These are phyloP conservation scores for Mesaphorura yosii DNA, from an alignment of 1,140 invertebrate species.

Conservation along the genomic window DNA sequence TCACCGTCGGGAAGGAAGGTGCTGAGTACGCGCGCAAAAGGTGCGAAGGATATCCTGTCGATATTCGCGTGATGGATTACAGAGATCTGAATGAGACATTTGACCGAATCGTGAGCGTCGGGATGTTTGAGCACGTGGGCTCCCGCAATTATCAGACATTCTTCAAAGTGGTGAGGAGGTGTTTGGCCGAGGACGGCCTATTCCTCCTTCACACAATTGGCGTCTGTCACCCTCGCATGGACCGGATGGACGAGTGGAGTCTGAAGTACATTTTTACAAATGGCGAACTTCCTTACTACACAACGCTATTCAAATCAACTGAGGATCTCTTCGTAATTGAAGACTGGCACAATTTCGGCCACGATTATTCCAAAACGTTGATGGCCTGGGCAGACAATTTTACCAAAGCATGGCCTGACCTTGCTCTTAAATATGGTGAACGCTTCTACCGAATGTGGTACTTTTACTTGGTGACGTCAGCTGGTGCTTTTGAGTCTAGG, in stretches of 20 bases:
- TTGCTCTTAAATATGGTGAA: neutral
- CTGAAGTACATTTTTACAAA: conserved; percentile 27
- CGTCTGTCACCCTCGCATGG: conserved; percentile 10
- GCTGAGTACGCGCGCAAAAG: conserved; percentile 13
- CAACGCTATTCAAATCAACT: conserved; percentile 12
- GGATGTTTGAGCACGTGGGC: conserved; percentile 27
- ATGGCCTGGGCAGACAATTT: conserved; percentile 16
- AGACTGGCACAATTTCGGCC: conserved; percentile 16
- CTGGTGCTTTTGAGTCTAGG: conserved; percentile 8
- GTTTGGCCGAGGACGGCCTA: conserved; percentile 20
- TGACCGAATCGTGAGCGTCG: conserved; percentile 23
- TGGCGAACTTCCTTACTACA: conserved; percentile 18
- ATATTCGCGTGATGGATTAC: conserved; percentile 22
- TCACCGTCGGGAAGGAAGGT: conserved; percentile 21
- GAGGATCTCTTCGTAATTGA: conserved; percentile 23
- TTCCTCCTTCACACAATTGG: conserved; percentile 25
- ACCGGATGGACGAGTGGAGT: conserved; percentile 8
- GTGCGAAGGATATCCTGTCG: conserved; percentile 19
- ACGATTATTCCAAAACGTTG: conserved; percentile 12
- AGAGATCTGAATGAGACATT: conserved; percentile 23
- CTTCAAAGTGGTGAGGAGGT: conserved; percentile 19
- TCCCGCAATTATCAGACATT: conserved; percentile 18
- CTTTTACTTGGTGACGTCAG: conserved; percentile 4
- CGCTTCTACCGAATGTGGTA: conserved; percentile 19
- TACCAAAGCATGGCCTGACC: conserved; percentile 1